Evolutionary conservation across 2,797 vertebrate genomes (phyloP), one percentile per base, ranked within the genome.

Genomic region (Pseudomugil gertrudae): DNA sequence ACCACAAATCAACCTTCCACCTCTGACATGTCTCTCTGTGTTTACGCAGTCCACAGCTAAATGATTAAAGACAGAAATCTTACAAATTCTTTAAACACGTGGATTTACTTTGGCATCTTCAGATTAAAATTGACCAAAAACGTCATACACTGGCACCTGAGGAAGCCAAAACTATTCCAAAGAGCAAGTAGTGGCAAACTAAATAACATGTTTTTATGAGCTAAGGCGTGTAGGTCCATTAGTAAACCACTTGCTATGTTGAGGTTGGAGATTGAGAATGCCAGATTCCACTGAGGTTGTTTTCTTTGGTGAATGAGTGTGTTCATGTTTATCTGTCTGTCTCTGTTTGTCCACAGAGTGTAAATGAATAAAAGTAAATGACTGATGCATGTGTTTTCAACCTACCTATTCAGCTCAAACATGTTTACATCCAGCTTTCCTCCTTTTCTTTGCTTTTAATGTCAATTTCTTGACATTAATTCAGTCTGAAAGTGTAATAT

Each of bases 191-290:
- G 81, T 80, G 82, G 87, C 81, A 80, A 76, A 78, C 74, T 64
- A 89, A 90, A 90, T 90, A 76, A 87, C 82, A 87, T 85, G 84
- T 82, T 91, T 90, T 88, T 80, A 87, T 79, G 84, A 76, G 76
- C 80, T 79, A 71, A 87, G 83, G 77, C 76, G 40, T 85, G 78
- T 77, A 85, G 89, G 87, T 87, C 88, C 84, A 85, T 89, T 88
- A 86, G 86, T 84, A 84, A 90, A 89, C 83, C 85, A 77, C 87
- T 87, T 78, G 83, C 84, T 79, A 87, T 90, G 90, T 86, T 87
- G 89, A 88, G 87, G 83, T 85, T 79, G 65, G 30, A 58, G 56
- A 65, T 54, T 69, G 66, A 85, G 74, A 72, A 79, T 62, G 84
- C 84, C 87, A 89, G 76, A 86, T 87, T 91, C 84, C 80, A 78